Evolutionary conservation across 2,888 invertebrate species (phyloP), one percentile per base, ranked within the genome.

Genomic region (Caenorhabditis wallacei): DNA sequence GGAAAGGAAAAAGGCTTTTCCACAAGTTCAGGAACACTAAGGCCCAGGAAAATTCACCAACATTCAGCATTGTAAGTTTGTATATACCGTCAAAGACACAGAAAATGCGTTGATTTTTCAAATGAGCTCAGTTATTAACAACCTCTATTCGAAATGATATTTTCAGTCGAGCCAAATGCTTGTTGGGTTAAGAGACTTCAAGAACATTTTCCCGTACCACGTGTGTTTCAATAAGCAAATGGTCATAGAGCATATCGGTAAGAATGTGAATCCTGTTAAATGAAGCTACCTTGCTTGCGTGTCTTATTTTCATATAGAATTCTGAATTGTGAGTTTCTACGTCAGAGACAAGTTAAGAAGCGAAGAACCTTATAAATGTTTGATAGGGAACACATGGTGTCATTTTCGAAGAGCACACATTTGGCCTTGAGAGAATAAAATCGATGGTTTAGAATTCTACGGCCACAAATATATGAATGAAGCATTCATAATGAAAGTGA

Each of bases 171-270:
- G 64, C 4, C 35, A 72, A 35, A 78, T 83, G 68, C 80, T 83
- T 0, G 68, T 85, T 22, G 61, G 78, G 1, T 71, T 86, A n/a
- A 76, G 83, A 11, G 88, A 88, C 53, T 82, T 88, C 64, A 84
- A 85, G 30, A 69, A 83, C 40, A 89, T 90, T 56, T 90, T 90
- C 72, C 90, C 90, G 2, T 90, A 88, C 54, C 90, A 90, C 72
- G 85, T 90, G 8, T 90, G 90, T 64, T 89, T 90, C 87, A 90
- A 90, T 71, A 90, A 89, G 64, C 88, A 89, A 70, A 81, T 90
- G 84, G 81, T 89, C 54, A 85, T 90, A 37, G 90, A 90, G 69
- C 90, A 90, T 70, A 85, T 90, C 30, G 90, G 90, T 85, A 53
- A 70, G 86, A n/a, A n/a, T n/a, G n/a, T n/a, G n/a, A n/a, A n/a